These are phyloP conservation scores for Willowsia nigromaculata DNA, from an alignment of 2,888 invertebrate species.

Conservation along the genomic window DNA sequence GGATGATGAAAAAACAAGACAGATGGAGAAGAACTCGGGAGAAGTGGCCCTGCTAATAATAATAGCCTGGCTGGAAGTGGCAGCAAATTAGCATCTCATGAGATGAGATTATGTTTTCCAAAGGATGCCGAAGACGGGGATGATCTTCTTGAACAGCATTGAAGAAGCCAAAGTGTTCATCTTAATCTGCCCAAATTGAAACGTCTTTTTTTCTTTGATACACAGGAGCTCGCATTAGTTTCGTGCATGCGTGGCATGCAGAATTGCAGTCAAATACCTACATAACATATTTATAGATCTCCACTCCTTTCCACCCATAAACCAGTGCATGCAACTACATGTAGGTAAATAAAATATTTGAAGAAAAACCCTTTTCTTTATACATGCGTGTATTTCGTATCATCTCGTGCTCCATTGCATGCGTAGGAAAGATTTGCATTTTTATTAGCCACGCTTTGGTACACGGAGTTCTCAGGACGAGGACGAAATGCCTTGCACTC, in stretches of 20 bases:
- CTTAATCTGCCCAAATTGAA: neutral
- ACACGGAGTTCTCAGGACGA: neutral
- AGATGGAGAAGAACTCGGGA: neutral
- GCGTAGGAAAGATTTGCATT: neutral
- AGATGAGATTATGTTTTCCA: neutral
- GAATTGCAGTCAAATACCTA: neutral
- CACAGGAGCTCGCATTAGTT: neutral
- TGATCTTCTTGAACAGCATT: neutral
- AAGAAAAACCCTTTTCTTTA: too few species aligned
- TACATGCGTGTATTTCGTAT: too few species aligned
- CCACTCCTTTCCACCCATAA: neutral
- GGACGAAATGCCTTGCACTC: neutral
- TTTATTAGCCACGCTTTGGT: neutral
- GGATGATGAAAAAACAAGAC: too few species aligned
- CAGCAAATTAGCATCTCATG: slow-evolving; percentile 54
- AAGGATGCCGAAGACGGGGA: neutral
- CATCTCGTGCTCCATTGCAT: neutral
- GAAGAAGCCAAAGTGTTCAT: neutral
- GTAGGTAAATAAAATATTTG: too few species aligned
- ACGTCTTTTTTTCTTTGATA: slow-evolving; percentile 1
- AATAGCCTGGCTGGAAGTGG: slow-evolving; percentile 1
- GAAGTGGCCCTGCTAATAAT: neutral
- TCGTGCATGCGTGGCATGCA: neutral
- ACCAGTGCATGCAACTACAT: too few species aligned
- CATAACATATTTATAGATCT: neutral